These are phyloP conservation scores for Shinisaurus crocodilurus DNA, from an alignment of 2,113 vertebrate genomes.

Conservation along the genomic window DNA sequence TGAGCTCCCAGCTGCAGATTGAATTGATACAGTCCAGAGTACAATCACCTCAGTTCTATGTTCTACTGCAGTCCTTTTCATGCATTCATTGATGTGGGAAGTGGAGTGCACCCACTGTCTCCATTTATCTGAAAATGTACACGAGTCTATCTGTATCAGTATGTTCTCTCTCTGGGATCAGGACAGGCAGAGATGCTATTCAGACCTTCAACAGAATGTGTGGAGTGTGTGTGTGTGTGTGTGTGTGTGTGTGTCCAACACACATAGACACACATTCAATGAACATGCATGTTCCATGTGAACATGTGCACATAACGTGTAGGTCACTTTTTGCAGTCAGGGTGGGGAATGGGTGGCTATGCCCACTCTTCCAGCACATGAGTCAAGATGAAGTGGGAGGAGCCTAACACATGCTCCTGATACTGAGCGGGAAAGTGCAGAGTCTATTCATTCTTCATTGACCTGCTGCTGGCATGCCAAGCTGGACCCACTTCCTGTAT, in stretches of 20 bases:
- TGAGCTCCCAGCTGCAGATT: not conserved
- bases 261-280: too few species aligned
- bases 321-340: not conserved
- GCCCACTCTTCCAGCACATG: too few species aligned
- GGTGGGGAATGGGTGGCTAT: not conserved
- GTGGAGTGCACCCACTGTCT: not conserved
- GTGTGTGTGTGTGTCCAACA: too few species aligned
- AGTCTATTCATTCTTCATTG: not conserved
- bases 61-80: constrained; percentile 8
- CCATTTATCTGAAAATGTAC: not conserved
- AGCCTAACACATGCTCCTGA: not conserved
- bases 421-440: not conserved
- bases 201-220: not conserved
- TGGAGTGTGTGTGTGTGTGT: too few species aligned
- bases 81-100: not conserved
- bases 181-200: not conserved
- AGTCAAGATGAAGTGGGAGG: not conserved
- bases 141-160: not conserved
- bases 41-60: not conserved
- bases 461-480: not conserved
- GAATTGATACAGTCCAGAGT: not conserved
- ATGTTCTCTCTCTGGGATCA: not conserved
- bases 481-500: not conserved
- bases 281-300: not conserved
- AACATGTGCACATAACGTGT: not conserved